Conservation (phyloP, 2,113 vertebrate species). For the Passer domesticus region DNA sequence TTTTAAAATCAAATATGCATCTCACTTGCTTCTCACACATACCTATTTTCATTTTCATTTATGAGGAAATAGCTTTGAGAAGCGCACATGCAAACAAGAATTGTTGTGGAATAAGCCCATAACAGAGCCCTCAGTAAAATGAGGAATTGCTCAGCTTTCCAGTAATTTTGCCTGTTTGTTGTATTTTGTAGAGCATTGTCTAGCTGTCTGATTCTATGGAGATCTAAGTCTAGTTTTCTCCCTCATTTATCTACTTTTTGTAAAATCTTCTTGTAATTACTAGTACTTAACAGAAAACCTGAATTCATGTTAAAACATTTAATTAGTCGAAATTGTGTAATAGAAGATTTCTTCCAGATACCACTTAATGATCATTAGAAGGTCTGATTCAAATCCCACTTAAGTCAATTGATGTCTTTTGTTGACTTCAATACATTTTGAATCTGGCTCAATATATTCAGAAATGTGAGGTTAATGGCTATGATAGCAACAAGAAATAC, state of each 20-base stretch:
- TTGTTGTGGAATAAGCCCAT: neutral
- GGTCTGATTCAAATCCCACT: slow-evolving; percentile 18
- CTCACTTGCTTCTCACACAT: neutral
- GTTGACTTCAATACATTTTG: neutral
- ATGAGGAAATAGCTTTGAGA: neutral
- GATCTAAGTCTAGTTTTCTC: neutral
- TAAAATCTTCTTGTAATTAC: slow-evolving; percentile 21
- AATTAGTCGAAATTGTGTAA: slow-evolving; percentile 39
- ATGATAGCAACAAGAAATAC: neutral
- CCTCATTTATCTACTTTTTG: neutral
- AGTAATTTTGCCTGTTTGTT: slow-evolving; percentile 17
- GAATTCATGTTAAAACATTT: slow-evolving; percentile 20
- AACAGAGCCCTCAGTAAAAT: slow-evolving; percentile 11
- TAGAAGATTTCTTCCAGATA: slow-evolving; percentile 21
- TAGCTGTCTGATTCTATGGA: neutral
- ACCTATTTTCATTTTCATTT: slow-evolving; percentile 30
- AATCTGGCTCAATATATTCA: neutral
- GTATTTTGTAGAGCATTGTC: neutral
- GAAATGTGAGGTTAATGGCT: neutral
- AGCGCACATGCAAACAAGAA: neutral
- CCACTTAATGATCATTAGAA: slow-evolving; percentile 48
- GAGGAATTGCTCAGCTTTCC: neutral
- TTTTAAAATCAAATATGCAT: neutral
- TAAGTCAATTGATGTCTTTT: slow-evolving; percentile 29
- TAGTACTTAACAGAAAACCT: slow-evolving; percentile 25